These are phyloP conservation scores for Macaria liturata DNA, from an alignment of 2,888 invertebrate species.

Conservation along the genomic window DNA sequence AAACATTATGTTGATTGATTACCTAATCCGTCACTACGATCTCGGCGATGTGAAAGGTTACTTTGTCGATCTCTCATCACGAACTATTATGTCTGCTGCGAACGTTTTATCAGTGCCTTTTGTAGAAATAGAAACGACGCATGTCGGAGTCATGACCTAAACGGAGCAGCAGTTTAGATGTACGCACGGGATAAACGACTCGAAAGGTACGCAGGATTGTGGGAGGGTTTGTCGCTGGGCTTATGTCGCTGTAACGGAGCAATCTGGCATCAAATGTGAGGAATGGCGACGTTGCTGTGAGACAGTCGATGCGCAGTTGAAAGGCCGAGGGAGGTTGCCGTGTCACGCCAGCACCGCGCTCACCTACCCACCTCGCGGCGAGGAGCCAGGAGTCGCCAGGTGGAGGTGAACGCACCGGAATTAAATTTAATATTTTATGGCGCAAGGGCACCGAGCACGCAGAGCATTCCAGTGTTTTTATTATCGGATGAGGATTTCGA, in stretches of 20 bases:
- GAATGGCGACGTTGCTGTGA: constrained; percentile 63
- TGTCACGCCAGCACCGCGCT: constrained; percentile 51
- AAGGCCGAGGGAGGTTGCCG: constrained; percentile 52
- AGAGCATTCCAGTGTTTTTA: constrained; percentile 18
- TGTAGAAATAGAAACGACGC: constrained; percentile 50
- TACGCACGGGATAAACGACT: constrained; percentile 60
- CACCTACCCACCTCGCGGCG: constrained; percentile 42
- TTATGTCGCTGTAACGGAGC: constrained; percentile 68
- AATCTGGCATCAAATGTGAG: constrained; percentile 75
- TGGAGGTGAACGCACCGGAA: constrained; percentile 26
- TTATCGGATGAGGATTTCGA: constrained; percentile 7
- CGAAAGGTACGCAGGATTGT: constrained; percentile 53
- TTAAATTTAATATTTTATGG: constrained; percentile 22
- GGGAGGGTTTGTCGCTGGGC: constrained; percentile 48
- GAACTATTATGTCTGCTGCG: constrained; percentile 34
- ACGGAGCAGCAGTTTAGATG: constrained; percentile 59
- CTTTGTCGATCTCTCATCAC: constrained; percentile 52
- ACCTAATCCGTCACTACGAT: constrained; percentile 52
- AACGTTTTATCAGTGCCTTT: constrained; percentile 47
- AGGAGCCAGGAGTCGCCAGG: constrained; percentile 42
- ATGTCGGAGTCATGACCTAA: constrained; percentile 54
- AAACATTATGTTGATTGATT: constrained; percentile 66
- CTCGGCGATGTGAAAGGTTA: constrained; percentile 47
- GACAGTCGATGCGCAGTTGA: constrained; percentile 47
- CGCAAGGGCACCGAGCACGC: constrained; percentile 9